Percentiles rank a stretch among this genome's conserved stretches.
phyloP scores from a whole-genome alignment of 2,888 invertebrate species.

The Toxonevra muliebris region DNA sequence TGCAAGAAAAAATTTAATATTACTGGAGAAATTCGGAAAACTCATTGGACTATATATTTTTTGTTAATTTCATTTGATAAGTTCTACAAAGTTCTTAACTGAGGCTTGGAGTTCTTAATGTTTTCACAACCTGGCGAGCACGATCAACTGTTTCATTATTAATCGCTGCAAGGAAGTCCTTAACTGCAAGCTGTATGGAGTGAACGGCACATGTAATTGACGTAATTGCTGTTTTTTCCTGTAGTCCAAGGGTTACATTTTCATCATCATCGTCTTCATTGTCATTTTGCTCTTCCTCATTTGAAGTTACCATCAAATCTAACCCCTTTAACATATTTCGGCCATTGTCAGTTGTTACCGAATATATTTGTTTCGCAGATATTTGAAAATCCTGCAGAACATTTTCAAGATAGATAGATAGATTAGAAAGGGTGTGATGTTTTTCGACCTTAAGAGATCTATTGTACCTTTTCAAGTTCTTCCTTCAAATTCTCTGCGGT shows the following conservation, averaged over 20 bases:
- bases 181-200: slow-evolving; percentile 13
- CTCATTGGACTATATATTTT: no score
- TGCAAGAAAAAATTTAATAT: no score
- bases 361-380: neutral
- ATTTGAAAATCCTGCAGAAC: neutral
- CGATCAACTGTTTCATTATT: slow-evolving; percentile 4
- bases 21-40: no score
- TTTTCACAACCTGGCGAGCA: slow-evolving; percentile 17
- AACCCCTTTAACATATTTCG: no score
- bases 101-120: slow-evolving; percentile 11
- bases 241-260: neutral
- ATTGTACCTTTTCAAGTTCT: no score
- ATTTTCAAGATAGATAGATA: no score
- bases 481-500: neutral
- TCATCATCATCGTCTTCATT: neutral
- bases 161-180: neutral
- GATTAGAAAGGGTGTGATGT: no score
- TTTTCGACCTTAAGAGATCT: no score
- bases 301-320: neutral
- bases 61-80: no score
- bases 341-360: neutral
- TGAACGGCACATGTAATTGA: no score
- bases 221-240: neutral
- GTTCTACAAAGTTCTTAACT: no score
- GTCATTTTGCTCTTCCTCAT: neutral